phyloP scores from a whole-genome alignment of 2,888 invertebrate species.

The Oxycera nigricornis region DNA sequence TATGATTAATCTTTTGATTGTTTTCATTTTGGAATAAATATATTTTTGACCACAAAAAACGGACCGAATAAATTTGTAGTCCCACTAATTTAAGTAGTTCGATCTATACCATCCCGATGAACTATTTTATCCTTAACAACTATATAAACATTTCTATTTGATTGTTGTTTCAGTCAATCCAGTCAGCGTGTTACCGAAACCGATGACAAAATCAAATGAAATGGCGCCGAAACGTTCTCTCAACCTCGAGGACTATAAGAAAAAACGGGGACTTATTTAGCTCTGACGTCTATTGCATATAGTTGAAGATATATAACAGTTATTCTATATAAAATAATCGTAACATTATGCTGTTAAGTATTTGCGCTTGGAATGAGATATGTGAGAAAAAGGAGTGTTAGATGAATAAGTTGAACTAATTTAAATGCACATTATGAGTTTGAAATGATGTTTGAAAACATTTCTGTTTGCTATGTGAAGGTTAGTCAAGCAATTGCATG shows the following conservation, averaged over 20 bases:
- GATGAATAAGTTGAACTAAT: neutral
- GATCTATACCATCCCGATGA: neutral
- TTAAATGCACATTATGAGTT: too few species aligned
- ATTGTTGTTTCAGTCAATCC: constrained; percentile 66
- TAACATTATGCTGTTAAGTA: constrained; percentile 5
- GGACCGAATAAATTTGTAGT: too few species aligned
- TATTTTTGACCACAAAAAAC: too few species aligned
- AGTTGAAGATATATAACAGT: neutral
- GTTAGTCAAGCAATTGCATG: neutral
- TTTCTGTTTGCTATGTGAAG: neutral
- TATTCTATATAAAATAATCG: too few species aligned
- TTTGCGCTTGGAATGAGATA: neutral
- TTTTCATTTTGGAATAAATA: too few species aligned
- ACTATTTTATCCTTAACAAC: too few species aligned
- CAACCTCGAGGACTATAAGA: constrained; percentile 92
- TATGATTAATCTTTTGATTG: too few species aligned
- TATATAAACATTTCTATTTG: neutral
- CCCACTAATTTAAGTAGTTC: too few species aligned
- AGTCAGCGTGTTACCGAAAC: constrained; percentile 77
- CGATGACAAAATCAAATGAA: constrained; percentile 75
- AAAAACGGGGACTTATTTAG: constrained; percentile 87
- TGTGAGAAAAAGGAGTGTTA: neutral
- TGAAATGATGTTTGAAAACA: too few species aligned
- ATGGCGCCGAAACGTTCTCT: constrained; percentile 84
- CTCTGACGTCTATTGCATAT: neutral